A percentile compares a stretch with the other conserved stretches of the same genome.
phyloP scores from a whole-genome alignment of 2,797 vertebrate species.

The Hydrolagus colliei region DNA sequence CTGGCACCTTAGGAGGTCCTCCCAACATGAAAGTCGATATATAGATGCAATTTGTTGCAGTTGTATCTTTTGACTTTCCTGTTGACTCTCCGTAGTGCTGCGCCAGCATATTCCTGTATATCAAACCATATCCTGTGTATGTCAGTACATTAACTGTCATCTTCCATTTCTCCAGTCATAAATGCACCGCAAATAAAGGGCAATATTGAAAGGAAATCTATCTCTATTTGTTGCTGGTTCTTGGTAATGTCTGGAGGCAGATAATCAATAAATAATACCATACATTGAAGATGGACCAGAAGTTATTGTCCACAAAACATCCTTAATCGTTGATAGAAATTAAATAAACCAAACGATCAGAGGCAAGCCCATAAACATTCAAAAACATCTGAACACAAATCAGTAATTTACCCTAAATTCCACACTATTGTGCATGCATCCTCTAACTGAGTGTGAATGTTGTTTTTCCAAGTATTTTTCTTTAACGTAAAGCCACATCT shows the following conservation, averaged over 20 bases:
- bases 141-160: slow-evolving; percentile 25
- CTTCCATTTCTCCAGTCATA: background rate
- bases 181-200: background rate
- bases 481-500: no score
- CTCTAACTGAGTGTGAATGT: no score
- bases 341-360: slow-evolving; percentile 8
- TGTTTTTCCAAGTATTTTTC: no score
- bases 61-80: background rate
- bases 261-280: slow-evolving; percentile 22
- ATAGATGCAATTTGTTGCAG: no score
- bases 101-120: background rate
- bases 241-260: background rate
- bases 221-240: background rate
- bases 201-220: slow-evolving; percentile 20
- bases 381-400: no score
- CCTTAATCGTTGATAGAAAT: background rate
- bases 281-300: background rate
- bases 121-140: background rate
- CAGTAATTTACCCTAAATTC: no score
- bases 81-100: background rate
- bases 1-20: no score
- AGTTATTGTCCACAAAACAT: slow-evolving; percentile 3
- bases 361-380: no score
- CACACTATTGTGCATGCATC: no score
- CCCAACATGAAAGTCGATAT: no score